These are phyloP conservation scores for Dasyornis broadbenti DNA, from an alignment of 2,113 vertebrate genomes.

Conservation along the genomic window DNA sequence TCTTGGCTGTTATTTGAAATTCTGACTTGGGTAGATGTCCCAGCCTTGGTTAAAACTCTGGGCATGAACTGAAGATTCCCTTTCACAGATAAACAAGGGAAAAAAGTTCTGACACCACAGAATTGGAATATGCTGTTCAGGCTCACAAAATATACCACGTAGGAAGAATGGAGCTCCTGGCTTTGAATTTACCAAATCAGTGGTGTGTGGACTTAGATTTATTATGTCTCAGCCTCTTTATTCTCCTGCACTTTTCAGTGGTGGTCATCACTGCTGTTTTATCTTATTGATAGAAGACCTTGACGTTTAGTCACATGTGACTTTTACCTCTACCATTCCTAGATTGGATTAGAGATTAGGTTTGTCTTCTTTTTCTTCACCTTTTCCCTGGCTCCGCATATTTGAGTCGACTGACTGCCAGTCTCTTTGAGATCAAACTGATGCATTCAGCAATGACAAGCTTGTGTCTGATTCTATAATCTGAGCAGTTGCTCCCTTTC, in stretches of 20 bases:
- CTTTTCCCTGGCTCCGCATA: background rate
- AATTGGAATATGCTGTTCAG: background rate
- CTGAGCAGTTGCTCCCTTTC: background rate
- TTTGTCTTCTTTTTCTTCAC: background rate
- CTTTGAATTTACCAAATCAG: background rate
- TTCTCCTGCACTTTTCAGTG: background rate
- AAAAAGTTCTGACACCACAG: background rate
- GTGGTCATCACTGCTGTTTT: background rate
- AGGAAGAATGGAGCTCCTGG: background rate
- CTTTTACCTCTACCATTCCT: background rate
- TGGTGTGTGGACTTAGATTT: background rate
- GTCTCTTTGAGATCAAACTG: background rate
- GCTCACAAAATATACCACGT: background rate
- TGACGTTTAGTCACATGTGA: background rate
- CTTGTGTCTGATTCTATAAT: background rate
- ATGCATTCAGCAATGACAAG: background rate
- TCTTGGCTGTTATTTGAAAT: background rate
- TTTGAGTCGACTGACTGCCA: background rate
- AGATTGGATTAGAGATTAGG: background rate
- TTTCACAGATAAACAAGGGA: background rate
- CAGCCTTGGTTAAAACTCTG: constrained; percentile 35
- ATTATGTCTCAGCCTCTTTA: background rate
- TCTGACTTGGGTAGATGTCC: background rate
- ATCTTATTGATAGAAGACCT: background rate
- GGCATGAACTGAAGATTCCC: background rate